phyloP scores from a whole-genome alignment of 35 echinoderm and acorn worm genomes.

The Apostichopus californicus region DNA sequence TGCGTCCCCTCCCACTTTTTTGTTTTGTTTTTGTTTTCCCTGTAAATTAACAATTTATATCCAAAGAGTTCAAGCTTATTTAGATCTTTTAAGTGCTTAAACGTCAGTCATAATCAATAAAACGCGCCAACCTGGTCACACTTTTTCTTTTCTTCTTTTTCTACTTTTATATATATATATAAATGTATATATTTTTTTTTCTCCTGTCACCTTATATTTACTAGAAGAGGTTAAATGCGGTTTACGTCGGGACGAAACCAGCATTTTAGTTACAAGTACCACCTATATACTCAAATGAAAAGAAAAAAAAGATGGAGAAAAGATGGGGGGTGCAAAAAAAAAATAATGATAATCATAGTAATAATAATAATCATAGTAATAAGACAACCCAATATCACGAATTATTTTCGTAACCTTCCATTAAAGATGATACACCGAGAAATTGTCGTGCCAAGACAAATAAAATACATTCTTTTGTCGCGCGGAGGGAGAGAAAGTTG shows the following conservation, averaged over 20 bases:
- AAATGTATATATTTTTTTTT: neutral
- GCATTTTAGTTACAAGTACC: neutral
- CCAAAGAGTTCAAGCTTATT: neutral
- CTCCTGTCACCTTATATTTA: neutral
- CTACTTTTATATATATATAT: neutral
- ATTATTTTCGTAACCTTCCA: too few species aligned
- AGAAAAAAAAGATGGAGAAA: neutral
- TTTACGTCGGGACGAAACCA: conserved; percentile 17
- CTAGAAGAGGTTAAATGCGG: conserved; percentile 36
- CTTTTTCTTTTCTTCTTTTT: neutral
- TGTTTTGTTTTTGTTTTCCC: neutral
- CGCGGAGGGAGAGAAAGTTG: too few species aligned
- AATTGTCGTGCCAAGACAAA: too few species aligned
- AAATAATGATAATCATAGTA: too few species aligned
- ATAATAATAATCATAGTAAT: too few species aligned
- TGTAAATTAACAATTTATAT: conserved; percentile 6
- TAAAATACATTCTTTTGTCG: too few species aligned
- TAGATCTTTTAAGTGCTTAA: conserved; percentile 23
- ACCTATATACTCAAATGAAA: neutral
- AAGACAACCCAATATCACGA: too few species aligned
- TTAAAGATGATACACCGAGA: too few species aligned
- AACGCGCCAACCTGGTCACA: neutral
- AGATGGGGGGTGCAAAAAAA: too few species aligned
- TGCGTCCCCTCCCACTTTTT: conserved; percentile 16
- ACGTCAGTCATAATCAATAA: conserved; percentile 31